Conservation (phyloP, 2,113 vertebrate species). For the Ginglymostoma cirratum region DNA sequence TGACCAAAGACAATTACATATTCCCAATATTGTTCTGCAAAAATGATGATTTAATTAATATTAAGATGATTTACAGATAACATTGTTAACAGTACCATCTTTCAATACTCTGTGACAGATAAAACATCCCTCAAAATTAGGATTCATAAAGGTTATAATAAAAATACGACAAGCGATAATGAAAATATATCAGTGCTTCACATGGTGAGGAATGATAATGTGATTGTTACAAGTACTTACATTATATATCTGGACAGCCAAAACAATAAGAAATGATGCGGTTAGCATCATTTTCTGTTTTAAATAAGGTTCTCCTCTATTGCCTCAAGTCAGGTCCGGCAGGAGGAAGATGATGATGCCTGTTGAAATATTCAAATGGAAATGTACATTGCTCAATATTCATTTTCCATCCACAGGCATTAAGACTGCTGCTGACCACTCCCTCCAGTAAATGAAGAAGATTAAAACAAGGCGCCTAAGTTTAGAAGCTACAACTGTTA, state of each 20-base stretch:
- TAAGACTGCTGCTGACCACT: not conserved
- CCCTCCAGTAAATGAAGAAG: not conserved
- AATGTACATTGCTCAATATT: not conserved
- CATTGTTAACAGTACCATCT: not conserved
- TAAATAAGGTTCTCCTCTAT: not conserved
- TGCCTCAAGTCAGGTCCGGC: not conserved
- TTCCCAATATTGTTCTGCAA: not conserved
- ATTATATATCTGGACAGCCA: not conserved
- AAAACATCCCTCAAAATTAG: not conserved
- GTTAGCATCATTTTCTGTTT: not conserved
- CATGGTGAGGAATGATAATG: not conserved
- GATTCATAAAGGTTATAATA: not conserved
- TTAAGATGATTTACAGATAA: not conserved
- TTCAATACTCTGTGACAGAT: not conserved
- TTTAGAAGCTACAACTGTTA: not conserved
- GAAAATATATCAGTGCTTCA: not conserved
- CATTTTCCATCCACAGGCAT: too few relatives aligned
- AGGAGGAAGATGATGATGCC: not conserved
- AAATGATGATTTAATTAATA: conserved; percentile 23
- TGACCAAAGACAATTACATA: not conserved
- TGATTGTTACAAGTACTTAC: not conserved
- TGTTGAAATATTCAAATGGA: not conserved
- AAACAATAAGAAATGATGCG: not conserved
- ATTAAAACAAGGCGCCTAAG: not conserved
- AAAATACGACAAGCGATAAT: not conserved